Base-by-base conservation (phyloP, 2,113 vertebrate species). In the Pseudorasbora parva region DNA sequence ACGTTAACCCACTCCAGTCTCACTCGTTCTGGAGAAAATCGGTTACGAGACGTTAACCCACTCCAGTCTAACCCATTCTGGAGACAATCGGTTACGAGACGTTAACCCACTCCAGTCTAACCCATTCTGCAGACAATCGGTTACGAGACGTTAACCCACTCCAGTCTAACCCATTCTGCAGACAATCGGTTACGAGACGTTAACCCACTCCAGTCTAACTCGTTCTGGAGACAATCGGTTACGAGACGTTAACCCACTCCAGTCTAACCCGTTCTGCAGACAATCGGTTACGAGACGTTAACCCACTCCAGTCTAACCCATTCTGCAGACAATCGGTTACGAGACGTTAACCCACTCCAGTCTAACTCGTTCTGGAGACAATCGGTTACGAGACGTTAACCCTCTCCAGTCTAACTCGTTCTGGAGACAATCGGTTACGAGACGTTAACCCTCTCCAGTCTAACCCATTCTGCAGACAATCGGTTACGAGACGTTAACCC, bases 121-220 rank as follows among this genome's bases (percentile, higher is more conserved):
- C 33, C 33, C 23, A 91, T 74, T 71, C 95, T 96, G 86, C 8
- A 66, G 60, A 57, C 49, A 51, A 6, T 54, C 51, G 49, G 49
- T 51, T 15, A 51, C 12, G 60, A 33, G 14, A 7, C 37, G 37
- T 7, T 37, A 37, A 7, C 37, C 37, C 33, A 33, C 33, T 33
- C 33, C 33, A 33, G 33, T 33, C 33, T 33, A 6, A 37, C 33
- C 33, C 23, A 91, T 74, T 71, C 95, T 96, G 86, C 8, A 66
- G 60, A 57, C 49, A 51, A 6, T 54, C 51, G 49, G 49, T 51
- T 15, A 51, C 12, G 60, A 33, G 14, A 7, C 37, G 37, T 7
- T 37, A 37, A 7, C 37, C 37, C 33, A 33, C 33, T 33, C 33
- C 33, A 33, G 33, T 33, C 33, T 33, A 6, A 37, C 33, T 5